Conservation (phyloP, 2,113 vertebrate species). For the Gopherus evgoodei region DNA sequence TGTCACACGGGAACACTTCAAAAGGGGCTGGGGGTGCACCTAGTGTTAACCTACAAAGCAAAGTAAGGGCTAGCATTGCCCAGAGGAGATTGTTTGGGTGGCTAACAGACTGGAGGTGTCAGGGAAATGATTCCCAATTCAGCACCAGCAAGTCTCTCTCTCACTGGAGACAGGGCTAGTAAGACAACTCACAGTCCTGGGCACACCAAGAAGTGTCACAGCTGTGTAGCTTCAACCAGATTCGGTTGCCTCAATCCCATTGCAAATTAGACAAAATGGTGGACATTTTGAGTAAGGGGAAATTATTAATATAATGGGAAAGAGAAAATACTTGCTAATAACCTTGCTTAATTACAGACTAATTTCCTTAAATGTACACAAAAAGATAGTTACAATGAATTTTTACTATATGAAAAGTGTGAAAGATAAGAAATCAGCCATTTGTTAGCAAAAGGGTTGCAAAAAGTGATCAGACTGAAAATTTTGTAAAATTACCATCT, state of each 20-base stretch:
- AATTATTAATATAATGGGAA: not conserved
- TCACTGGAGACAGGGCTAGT: not conserved
- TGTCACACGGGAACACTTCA: not conserved
- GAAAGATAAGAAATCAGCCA: not conserved
- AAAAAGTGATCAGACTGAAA: not conserved
- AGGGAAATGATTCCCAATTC: not conserved
- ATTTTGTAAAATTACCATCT: not conserved
- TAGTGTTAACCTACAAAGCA: not conserved
- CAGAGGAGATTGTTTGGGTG: not conserved
- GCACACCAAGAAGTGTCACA: not conserved
- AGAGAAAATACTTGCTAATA: not conserved
- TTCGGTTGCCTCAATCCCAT: not conserved
- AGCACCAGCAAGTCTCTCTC: not conserved
- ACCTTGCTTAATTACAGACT: not conserved
- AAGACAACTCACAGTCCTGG: not conserved
- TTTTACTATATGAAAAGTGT: not conserved
- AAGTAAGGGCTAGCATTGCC: no score
- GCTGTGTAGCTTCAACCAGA: not conserved
- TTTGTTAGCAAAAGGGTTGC: not conserved
- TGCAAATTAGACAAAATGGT: not conserved
- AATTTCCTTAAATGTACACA: not conserved
- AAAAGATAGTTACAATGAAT: not conserved
- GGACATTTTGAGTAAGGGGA: not conserved
- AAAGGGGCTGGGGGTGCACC: not conserved
- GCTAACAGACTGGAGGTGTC: not conserved